Evolutionary conservation across 1,140 invertebrate species (phyloP), one percentile per base, ranked within the genome.

Genomic region (Ceratoteleas bidentatus): DNA sequence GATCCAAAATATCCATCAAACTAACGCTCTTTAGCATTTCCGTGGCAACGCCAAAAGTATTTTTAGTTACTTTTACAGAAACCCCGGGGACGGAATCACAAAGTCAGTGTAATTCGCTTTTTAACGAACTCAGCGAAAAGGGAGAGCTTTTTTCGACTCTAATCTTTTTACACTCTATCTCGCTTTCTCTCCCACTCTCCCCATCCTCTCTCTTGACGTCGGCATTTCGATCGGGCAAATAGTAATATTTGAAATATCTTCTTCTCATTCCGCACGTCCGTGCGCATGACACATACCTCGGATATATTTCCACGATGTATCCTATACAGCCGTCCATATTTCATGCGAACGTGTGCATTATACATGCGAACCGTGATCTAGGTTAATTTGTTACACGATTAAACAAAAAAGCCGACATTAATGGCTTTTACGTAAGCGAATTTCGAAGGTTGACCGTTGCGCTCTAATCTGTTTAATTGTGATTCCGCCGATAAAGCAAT

Each of bases 201-300:
- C n/a, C n/a, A n/a, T n/a, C n/a, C n/a, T 54, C 62, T 74, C 58
- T 49, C 15, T 45, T 10, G 8, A 43, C 72, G n/a, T 14, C 45
- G 62, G 47, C 6, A 61, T 61, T 76, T 54, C 47, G 32, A 54
- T 49, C 49, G 32, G 47, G 54, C 33, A 49, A 68, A 68, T 43
- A 76, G 47, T 32, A 0, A 49, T 54, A 76, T 76, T 76, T 62
- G 57, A 68, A 69, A 62, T 62, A 62, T 66, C 56, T 66, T 66
- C 49, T 68, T 76, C 64, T 56, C 61, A 33, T 62, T 68, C 49
- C 56, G 8, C 32, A 40, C 50, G 16, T 65, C 61, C 54, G 36
- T 62, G 64, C 38, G 50, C 57, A 57, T 69, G 73, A 69, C 64
- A 69, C 40, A 57, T 69, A 36, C 34, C 61, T 57, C 64, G 73